Evolutionary conservation across 2,113 vertebrate genomes (phyloP).

Genomic region (Carassius gibelio): DNA sequence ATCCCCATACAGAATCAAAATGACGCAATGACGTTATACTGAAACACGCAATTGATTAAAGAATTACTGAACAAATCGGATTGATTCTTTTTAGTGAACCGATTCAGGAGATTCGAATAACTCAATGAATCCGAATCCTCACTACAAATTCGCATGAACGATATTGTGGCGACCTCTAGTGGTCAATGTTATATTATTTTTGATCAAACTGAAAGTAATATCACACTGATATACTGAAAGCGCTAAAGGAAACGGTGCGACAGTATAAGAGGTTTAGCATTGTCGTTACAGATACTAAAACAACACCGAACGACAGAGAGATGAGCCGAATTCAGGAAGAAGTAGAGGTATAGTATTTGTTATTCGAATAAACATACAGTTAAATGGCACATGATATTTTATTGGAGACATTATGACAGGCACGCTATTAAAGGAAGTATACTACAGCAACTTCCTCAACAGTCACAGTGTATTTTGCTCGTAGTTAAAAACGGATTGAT

Average conservation of each 20-base stretch:
- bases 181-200: background rate
- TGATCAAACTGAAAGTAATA: conserved; percentile 29
- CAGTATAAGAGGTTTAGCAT: background rate
- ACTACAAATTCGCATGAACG: too few relatives aligned
- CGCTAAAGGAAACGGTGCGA: background rate
- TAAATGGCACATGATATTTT: background rate
- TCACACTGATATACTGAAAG: background rate
- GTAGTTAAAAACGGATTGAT: background rate
- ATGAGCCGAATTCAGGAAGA: conserved; percentile 56
- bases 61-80: background rate
- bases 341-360: conserved; percentile 54
- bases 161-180: background rate
- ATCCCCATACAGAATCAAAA: too few relatives aligned
- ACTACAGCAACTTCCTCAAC: background rate
- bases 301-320: background rate
- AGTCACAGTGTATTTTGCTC: background rate
- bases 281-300: background rate
- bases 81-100: background rate
- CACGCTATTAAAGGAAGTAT: conserved; percentile 11
- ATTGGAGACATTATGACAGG: background rate
- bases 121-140: background rate
- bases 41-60: background rate
- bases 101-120: background rate
- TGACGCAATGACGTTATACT: too few relatives aligned
- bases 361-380: background rate